Conservation (phyloP, 1,140 invertebrate genomes). For the Littorina saxatilis region DNA sequence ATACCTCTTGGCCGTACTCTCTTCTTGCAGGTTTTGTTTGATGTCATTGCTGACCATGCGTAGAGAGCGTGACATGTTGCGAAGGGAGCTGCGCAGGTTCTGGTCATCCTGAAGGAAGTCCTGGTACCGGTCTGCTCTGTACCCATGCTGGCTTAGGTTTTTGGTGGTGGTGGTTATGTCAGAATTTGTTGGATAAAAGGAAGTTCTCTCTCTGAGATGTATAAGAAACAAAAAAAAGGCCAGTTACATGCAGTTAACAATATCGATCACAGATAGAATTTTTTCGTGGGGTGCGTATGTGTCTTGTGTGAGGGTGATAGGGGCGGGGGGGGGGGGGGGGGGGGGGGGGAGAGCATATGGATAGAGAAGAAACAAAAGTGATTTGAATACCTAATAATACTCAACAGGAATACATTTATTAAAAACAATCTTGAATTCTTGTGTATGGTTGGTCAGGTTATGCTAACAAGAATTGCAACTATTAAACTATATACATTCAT, state of each 20-base stretch:
- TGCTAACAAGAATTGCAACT: no score
- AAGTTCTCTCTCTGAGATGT: neutral
- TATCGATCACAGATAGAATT: no score
- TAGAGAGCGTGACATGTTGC: constrained; percentile 4
- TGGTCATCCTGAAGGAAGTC: constrained; percentile 29
- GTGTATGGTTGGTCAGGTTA: no score
- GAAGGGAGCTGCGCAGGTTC: constrained; percentile 25
- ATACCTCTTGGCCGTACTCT: constrained; percentile 22
- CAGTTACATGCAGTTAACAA: neutral
- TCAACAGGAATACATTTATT: no score
- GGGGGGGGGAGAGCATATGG: no score
- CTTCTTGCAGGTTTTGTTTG: constrained; percentile 5
- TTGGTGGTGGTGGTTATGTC: constrained; percentile 30
- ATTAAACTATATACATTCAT: no score
- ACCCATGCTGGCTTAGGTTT: constrained; percentile 35
- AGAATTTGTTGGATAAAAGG: constrained; percentile 28
- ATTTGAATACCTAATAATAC: no score
- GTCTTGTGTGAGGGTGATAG: no score
- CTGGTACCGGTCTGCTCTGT: constrained; percentile 26
- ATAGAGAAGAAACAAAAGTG: no score
- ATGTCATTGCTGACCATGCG: constrained; percentile 20
- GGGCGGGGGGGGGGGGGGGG: no score
- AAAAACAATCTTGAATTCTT: no score
- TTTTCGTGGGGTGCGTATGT: no score
- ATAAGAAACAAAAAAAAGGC: neutral